Conservation (phyloP, 2,797 vertebrate genomes). For the Coregonus suidteri region DNA sequence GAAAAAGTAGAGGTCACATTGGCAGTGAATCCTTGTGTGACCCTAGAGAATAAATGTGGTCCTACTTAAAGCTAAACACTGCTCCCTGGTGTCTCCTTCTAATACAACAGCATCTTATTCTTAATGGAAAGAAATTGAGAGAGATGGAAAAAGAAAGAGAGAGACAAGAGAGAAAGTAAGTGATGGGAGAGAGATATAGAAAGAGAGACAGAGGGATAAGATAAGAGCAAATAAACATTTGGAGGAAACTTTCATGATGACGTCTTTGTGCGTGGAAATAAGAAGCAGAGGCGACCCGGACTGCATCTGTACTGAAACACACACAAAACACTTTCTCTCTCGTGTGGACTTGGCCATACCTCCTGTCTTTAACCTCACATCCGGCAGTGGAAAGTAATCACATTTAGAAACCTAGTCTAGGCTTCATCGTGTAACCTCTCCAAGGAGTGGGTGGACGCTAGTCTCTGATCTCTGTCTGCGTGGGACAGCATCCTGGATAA, state of each 20-base stretch:
- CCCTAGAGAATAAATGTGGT: slow-evolving; percentile 18
- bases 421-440: too few relatives aligned
- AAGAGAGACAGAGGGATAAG: neutral
- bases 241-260: neutral
- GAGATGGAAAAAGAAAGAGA: too few relatives aligned
- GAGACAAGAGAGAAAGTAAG: too few relatives aligned
- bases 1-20: neutral
- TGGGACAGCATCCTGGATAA: neutral
- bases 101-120: neutral
- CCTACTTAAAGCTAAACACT: slow-evolving; percentile 56
- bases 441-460: slow-evolving; percentile 15
- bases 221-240: neutral
- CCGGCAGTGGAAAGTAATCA: neutral
- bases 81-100: slow-evolving; percentile 55
- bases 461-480: slow-evolving; percentile 26
- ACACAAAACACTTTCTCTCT: neutral
- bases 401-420: slow-evolving; percentile 39
- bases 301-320: neutral
- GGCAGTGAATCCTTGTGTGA: slow-evolving; percentile 20
- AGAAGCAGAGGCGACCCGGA: neutral
- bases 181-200: neutral
- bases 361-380: neutral
- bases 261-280: neutral
- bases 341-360: neutral
- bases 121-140: too few relatives aligned